Evolutionary conservation across 2,113 vertebrate genomes (phyloP), one percentile per base, ranked within the genome.

Genomic region (Rhinolophus sinicus): DNA sequence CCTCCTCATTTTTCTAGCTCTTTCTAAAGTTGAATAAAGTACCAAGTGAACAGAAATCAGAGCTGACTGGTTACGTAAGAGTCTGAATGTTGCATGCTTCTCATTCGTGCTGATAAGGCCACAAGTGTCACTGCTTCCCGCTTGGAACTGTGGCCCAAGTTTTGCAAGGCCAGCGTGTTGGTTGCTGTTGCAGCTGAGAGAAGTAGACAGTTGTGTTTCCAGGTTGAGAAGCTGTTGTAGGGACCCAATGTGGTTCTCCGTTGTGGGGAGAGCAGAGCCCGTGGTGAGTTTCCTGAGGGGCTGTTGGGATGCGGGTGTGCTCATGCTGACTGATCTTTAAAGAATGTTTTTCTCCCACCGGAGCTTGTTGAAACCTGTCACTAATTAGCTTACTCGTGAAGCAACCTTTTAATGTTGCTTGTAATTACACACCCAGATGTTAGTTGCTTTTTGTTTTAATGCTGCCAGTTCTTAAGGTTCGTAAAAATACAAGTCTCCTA

Each of bases 161-260:
- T 96, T 96, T 86, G 95, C 95, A 96, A 97, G 95, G 86, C 97
- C 97, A 96, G 97, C 98, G 97, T 72, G 64, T 83, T 93, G 86
- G 75, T 90, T 97, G 96, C 98, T 91, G 94, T 94, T 91, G 94
- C 97, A 87, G 80, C 97, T 86, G 95, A 91, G 95, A 97, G 97
- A 95, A 58, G 54, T 14, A n/a, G 96, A 96, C 97, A 33, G 96
- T 94, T 97, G 76, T 92, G 87, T 93, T 97, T 97, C 90, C 97
- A 89, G 95, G 28, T 96, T 82, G 92, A 98, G 97, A 94, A 95
- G 97, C 83, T 95, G 72, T 11, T 19, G 96, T 93, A 78, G 96
- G 96, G 95, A 87, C 94, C 98, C 95, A 98, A 99, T 99, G 99
- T 99, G 99, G 99, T 99, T 99, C 99, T 99, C 99, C 94, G 99